Conservation (phyloP, 2,113 vertebrate genomes). For the Crotalus viridis region DNA sequence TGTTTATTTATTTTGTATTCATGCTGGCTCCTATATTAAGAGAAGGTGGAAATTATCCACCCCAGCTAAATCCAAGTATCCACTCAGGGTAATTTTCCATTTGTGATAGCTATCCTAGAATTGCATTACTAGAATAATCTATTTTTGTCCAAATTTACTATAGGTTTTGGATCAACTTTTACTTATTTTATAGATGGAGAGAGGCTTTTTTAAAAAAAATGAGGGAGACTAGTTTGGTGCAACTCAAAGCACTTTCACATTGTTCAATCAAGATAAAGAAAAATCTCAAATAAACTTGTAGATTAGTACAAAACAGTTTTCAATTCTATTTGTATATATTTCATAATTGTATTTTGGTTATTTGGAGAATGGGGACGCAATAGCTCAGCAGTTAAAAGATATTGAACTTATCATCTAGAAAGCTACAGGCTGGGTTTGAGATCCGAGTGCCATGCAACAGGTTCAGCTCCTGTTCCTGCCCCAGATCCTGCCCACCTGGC, state of each 20-base stretch:
- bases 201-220: background rate
- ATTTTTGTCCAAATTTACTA: background rate
- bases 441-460: background rate
- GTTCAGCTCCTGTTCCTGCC: background rate
- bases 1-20: background rate
- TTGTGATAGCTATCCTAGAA: background rate
- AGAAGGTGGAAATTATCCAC: background rate
- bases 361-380: background rate
- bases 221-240: background rate
- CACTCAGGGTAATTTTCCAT: background rate
- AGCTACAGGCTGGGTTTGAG: background rate
- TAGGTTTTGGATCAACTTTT: background rate
- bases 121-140: background rate
- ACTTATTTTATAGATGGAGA: background rate
- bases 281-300: background rate
- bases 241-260: background rate
- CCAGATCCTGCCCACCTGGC: background rate
- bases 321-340: background rate
- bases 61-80: background rate
- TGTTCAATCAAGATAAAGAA: background rate
- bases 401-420: background rate
- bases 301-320: background rate
- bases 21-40: background rate
- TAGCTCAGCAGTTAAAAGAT: background rate
- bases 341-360: background rate